Evolutionary conservation across 2,797 vertebrate genomes (phyloP).

Genomic region (Gobio occitaniae): DNA sequence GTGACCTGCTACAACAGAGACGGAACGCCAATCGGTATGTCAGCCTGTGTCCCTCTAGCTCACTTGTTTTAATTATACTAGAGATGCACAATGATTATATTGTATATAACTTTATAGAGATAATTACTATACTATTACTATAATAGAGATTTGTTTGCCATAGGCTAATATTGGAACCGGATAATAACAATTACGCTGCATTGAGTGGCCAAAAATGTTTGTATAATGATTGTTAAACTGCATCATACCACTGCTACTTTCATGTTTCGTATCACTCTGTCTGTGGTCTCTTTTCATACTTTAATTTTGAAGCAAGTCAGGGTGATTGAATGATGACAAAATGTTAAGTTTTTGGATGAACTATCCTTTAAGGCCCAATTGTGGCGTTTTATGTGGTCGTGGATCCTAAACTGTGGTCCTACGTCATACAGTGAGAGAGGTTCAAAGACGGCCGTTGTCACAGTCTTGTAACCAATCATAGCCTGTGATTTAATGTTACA

Average conservation of each 20-base stretch:
- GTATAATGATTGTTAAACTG: background rate
- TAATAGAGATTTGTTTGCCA: background rate
- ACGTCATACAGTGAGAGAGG: too few species aligned
- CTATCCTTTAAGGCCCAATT: too few species aligned
- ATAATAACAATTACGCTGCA: background rate
- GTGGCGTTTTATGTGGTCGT: too few species aligned
- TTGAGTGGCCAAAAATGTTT: background rate
- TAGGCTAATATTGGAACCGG: background rate
- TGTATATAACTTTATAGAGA: background rate
- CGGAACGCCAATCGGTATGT: constrained; percentile 85
- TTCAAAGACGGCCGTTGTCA: too few species aligned
- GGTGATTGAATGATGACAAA: background rate
- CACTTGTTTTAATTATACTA: background rate
- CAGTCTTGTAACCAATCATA: too few species aligned
- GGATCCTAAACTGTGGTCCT: too few species aligned
- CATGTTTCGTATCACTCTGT: background rate
- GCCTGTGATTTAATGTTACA: too few species aligned
- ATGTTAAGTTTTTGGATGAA: too few species aligned
- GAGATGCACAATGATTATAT: background rate
- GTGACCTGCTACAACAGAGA: constrained; percentile 89
- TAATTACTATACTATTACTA: too few species aligned
- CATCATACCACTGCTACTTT: background rate
- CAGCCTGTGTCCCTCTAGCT: background rate
- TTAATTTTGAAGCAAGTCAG: background rate
- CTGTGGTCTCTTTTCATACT: background rate